phyloP scores from a whole-genome alignment of 1,140 invertebrate genomes.

The Drosophila busckii region DNA sequence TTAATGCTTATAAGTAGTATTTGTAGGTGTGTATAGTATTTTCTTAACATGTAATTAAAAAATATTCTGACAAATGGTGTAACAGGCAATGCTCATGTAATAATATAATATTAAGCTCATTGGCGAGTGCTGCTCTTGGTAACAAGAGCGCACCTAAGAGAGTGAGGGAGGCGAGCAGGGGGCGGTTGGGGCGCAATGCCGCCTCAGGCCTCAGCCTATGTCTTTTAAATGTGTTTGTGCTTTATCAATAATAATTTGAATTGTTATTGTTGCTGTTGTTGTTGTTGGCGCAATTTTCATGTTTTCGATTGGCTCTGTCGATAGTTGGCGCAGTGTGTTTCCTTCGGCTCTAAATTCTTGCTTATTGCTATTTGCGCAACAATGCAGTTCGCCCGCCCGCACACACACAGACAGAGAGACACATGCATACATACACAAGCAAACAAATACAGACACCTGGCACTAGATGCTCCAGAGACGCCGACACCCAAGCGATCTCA shows the following conservation, averaged over 20 bases:
- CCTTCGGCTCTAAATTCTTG: constrained; percentile 63
- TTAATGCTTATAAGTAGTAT: no score
- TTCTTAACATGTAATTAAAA: no score
- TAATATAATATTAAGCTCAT: no score
- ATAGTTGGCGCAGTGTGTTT: constrained; percentile 49
- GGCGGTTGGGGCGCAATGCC: constrained; percentile 17
- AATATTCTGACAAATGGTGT: constrained; percentile 46
- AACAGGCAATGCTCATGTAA: no score
- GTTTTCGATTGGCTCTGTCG: constrained; percentile 48
- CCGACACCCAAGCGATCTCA: constrained; percentile 46
- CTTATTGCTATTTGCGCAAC: constrained; percentile 67
- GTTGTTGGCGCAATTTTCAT: constrained; percentile 55
- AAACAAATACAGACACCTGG: constrained; percentile 1
- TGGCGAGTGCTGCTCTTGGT: background rate
- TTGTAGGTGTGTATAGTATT: no score
- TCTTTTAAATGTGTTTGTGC: constrained; percentile 65
- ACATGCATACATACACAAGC: constrained; percentile 9
- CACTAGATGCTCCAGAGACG: constrained; percentile 29
- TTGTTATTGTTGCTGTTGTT: constrained; percentile 39
- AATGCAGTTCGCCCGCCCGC: constrained; percentile 35
- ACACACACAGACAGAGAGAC: constrained; percentile 2
- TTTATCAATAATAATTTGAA: constrained; percentile 66
- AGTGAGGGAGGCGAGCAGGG: background rate
- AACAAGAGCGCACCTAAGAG: background rate
- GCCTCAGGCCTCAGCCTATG: constrained; percentile 55